Evolutionary conservation across 92 coral and sea anemone genomes (phyloP), one percentile per base, ranked within the genome.

Genomic region (Desmophyllum pertusum): DNA sequence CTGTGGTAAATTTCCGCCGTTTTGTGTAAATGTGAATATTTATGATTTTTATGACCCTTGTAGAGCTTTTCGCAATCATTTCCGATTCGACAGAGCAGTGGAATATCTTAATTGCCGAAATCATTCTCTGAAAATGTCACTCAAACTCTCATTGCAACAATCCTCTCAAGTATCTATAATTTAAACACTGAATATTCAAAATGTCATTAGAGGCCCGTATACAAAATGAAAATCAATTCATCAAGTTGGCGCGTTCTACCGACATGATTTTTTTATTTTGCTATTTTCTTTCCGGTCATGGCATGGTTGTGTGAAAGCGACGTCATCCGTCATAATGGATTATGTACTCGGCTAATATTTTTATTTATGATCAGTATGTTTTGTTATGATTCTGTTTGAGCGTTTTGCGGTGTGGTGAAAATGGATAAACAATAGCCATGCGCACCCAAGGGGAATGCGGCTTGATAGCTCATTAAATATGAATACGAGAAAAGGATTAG

Each of bases 351-450:
- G 46, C 51, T 69, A 23, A 80, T 80, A 67, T 80, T 80, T 68
- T 80, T 37, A 36, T 51, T 50, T n/a, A 51, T 6, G 76, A 69
- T 35, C 84, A 67, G 25, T 67, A 46, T 57, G 89, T 79, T 51
- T 79, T 70, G 79, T 86, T 86, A 41, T 33, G 23, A 70, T 67
- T 71, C 79, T n/a, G 84, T 72, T 70, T 51, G 86, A 80, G 70
- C 41, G 41, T 78, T 77, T 36, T 83, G 87, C 61, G 79, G 87
- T 75, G 63, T 39, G 42, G 27, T 67, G 76, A 41, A 65, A 68
- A 66, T n/a, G 8, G 65, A 48, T 51, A 65, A 67, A 80, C 84
- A 80, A 80, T 66, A 57, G 84, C 48, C 42, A 50, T 1, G 25
- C 5, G 18, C 13, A 80, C 76, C 64, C 84, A 67, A 61, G 35